These are phyloP conservation scores for Caenorhabditis parvicauda DNA, from an alignment of 2,888 invertebrate genomes.

Conservation along the genomic window DNA sequence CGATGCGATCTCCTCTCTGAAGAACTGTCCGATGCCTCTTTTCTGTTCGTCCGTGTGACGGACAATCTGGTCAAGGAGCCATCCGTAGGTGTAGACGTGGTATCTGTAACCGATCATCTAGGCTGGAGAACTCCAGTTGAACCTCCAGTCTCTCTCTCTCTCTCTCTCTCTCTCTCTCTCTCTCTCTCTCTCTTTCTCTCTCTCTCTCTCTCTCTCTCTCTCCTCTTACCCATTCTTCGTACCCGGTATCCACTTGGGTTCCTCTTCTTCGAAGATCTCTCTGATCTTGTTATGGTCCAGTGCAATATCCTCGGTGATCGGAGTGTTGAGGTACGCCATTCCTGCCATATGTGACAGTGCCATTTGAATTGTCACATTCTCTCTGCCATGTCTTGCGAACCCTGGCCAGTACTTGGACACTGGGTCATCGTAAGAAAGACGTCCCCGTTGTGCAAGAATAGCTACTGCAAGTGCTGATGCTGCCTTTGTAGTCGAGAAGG, in stretches of 20 bases:
- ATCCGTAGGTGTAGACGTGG: constrained; percentile 36
- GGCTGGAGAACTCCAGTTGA: too few species aligned
- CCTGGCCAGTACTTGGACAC: constrained; percentile 49
- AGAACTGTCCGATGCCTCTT: constrained; percentile 35
- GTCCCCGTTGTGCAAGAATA: constrained; percentile 30
- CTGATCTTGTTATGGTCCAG: constrained; percentile 33
- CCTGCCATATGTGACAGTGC: constrained; percentile 47
- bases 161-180: too few species aligned
- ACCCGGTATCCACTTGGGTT: constrained; percentile 45
- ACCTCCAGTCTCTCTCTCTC: too few species aligned
- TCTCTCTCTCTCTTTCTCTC: too few species aligned
- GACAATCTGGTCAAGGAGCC: constrained; percentile 39
- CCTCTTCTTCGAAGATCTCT: constrained; percentile 33
- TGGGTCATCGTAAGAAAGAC: constrained; percentile 38
- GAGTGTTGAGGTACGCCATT: constrained; percentile 40
- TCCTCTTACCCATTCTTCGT: constrained; percentile 30
- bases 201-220: too few species aligned
- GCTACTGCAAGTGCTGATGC: constrained; percentile 35
- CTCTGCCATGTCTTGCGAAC: constrained; percentile 44
- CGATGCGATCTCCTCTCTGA: constrained; percentile 20
- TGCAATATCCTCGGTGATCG: constrained; percentile 41
- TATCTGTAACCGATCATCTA: constrained; percentile 8
- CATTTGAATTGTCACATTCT: constrained; percentile 46
- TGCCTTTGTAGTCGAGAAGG: constrained; percentile 49
- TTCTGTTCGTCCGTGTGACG: constrained; percentile 27